phyloP scores from a whole-genome alignment of 2,888 invertebrate species.

The Spicauda simplicius region DNA sequence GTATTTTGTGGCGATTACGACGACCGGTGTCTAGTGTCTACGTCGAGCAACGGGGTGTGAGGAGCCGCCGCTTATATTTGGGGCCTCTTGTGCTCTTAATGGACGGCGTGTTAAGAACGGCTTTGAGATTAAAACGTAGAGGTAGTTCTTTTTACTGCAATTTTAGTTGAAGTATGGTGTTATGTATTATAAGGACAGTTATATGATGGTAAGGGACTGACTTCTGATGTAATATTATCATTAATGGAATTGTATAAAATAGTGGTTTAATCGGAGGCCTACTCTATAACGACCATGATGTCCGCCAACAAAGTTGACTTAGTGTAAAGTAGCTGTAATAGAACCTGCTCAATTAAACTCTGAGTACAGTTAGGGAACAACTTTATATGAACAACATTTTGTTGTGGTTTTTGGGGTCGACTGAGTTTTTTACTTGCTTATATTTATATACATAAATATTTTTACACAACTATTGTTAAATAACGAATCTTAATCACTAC shows the following conservation, averaged over 20 bases:
- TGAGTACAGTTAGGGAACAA: constrained; percentile 74
- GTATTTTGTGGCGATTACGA: constrained; percentile 72
- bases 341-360: constrained; percentile 79
- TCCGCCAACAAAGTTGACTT: constrained; percentile 79
- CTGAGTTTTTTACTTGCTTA: constrained; percentile 49
- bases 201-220: constrained; percentile 76
- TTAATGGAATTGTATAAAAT: constrained; percentile 79
- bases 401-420: constrained; percentile 51
- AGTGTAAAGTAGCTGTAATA: constrained; percentile 77
- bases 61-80: constrained; percentile 24
- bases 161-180: constrained; percentile 74
- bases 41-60: constrained; percentile 8
- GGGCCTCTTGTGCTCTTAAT: constrained; percentile 31
- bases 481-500: constrained; percentile 8
- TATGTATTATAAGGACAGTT: constrained; percentile 78
- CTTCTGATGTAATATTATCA: constrained; percentile 78
- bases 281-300: constrained; percentile 66
- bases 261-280: constrained; percentile 75
- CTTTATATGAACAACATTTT: constrained; percentile 36
- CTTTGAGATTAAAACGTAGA: constrained; percentile 77
- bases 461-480: constrained; percentile 22
- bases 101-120: constrained; percentile 47
- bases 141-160: constrained; percentile 69
- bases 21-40: constrained; percentile 38
- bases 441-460: constrained; percentile 25